Evolutionary conservation across 2,888 invertebrate genomes (phyloP), one percentile per base, ranked within the genome.

Genomic region (Trichogramma evanescens): DNA sequence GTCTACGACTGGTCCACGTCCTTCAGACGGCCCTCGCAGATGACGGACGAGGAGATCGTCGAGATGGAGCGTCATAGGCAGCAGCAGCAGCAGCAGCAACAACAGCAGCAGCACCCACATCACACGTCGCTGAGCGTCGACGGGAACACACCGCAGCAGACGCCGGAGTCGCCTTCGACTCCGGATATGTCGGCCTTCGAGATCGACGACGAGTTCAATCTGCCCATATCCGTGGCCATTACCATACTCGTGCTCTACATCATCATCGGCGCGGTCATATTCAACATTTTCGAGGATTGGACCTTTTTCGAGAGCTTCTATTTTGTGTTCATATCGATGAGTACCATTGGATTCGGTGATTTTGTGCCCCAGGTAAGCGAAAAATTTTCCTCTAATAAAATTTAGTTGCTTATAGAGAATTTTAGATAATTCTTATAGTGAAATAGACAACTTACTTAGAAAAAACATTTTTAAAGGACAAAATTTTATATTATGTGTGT

Each of bases 331-430:
- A 92, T 97, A 69, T 95, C 95, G 0, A 91, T 96, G 87, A 93
- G 94, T 1, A 98, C 97, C 0, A 95, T 98, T 61, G 97, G 97
- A n/a, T 91, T 96, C 69, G 95, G 95, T 3, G 95, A 96, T 79
- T 83, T 89, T 64, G 91, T 95, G 0, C 95, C 95, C 1, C 84
- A 89, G 76, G 83, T 83, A 71, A 71, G 58, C 55, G 26, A 26
- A 26, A 26, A 26, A 0, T 26, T 2, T 26, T 26, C 26, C 3
- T 26, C 26, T 26, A 26, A 26, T 26, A 26, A 26, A 26, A 26
- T 26, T 26, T 26, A 26, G 26, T 2, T 26, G 26, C 3, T 26
- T 26, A 26, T 26, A 26, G 26, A 26, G 26, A 26, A 26, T 26
- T 26, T 26, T 26, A 26, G 26, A 26, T 2, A 26, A 26, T 26